Base-by-base conservation (phyloP, 2,797 vertebrate species). In the Aldrovandia affinis region DNA sequence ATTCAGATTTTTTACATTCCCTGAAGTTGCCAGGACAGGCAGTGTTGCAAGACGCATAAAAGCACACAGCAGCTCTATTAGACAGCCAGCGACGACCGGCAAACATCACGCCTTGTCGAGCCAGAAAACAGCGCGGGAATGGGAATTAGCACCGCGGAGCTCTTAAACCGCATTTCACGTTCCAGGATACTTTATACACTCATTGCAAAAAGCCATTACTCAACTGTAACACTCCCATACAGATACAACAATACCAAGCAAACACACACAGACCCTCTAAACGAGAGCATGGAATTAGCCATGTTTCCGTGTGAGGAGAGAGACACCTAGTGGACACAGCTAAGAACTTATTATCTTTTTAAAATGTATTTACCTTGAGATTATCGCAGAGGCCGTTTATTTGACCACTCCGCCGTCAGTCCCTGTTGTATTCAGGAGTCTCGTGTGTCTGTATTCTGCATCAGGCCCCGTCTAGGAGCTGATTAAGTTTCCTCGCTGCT, bases 271-370 rank as follows among this genome's bases (percentile, higher is more conserved):
- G 30, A 82, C 28, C 25, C 28, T n/a, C 61, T 52, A 28, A 54
- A 82, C 28, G 42, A 39, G 28, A n/a, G n/a, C 28, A 7, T 52
- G 20, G 50, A 1, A 22, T 44, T 55, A 50, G 22, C 25, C n/a
- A 68, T 39, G 65, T 42, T 59, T 83, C 36, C 20, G 14, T 78
- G 82, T 78, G 82, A 61, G 33, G 54, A 75, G 82, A 83, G 81
- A 83, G 82, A 50, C 73, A 77, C 68, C 73, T 78, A 83, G 68
- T 83, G 82, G 82, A 77, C 52, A 33, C 20, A 83, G 28, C 44
- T 3, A 18, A 33, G 28, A 57, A 57, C 25, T 83, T 75, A n/a
- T n/a, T n/a, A n/a, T n/a, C n/a, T n/a, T n/a, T n/a, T n/a, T n/a
- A n/a, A n/a, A n/a, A n/a, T n/a, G n/a, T n/a, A 57, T 44, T 70